Conservation (phyloP, 37 sponge, comb jelly and placozoan genomes). For the Halisarca cf. caerulea region DNA sequence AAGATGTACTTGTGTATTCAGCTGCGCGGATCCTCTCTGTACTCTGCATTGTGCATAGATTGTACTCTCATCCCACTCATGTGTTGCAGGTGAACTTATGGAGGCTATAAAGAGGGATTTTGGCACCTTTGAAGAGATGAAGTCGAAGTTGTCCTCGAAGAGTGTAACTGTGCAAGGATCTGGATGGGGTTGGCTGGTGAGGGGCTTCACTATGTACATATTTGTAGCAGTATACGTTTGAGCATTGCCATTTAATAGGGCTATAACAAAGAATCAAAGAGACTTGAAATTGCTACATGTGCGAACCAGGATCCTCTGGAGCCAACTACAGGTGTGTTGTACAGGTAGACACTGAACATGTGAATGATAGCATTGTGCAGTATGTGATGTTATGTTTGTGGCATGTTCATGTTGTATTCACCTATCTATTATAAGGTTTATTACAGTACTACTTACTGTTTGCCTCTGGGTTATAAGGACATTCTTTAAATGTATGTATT, state of each 20-base stretch:
- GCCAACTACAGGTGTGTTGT: conserved; percentile 83
- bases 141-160: conserved; percentile 63
- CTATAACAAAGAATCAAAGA: conserved; percentile 56
- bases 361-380: too few relatives aligned
- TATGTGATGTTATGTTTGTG: too few relatives aligned
- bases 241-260: conserved; percentile 50
- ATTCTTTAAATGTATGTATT: too few relatives aligned
- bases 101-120: conserved; percentile 84
- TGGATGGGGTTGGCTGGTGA: conserved; percentile 98
- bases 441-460: too few relatives aligned
- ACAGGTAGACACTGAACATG: too few relatives aligned
- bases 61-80: not conserved
- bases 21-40: not conserved
- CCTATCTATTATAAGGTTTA: too few relatives aligned
- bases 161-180: conserved; percentile 88
- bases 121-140: conserved; percentile 85
- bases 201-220: not conserved
- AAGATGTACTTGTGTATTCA: not conserved
- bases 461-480: too few relatives aligned
- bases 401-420: too few relatives aligned
- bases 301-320: conserved; percentile 93
- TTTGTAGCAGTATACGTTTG: not conserved
- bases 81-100: conserved; percentile 62
- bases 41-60: not conserved
- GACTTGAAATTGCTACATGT: conserved; percentile 76